Percentiles rank a stretch among this genome's conserved stretches.
phyloP scores from a whole-genome alignment of 1,140 invertebrate genomes.

The Drosophila littoralis region DNA sequence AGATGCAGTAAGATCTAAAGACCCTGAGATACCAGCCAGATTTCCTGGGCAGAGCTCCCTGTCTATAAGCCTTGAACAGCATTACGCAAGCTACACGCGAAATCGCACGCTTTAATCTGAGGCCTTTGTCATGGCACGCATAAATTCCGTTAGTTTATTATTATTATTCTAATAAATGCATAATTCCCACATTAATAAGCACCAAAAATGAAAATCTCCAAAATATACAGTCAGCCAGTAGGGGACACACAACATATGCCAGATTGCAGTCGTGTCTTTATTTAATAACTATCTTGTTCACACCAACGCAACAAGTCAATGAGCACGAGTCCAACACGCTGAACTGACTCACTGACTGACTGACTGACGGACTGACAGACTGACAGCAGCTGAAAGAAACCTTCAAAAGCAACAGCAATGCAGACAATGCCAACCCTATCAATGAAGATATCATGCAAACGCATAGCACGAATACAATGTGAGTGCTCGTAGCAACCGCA shows the following conservation, averaged over 20 bases:
- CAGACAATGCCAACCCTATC: conserved; percentile 76
- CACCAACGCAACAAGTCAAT: conserved; percentile 59
- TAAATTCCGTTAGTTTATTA: conserved; percentile 71
- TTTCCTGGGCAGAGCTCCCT: not conserved
- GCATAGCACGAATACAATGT: conserved; percentile 56
- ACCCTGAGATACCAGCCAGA: conserved; percentile 8
- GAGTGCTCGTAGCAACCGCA: conserved; percentile 8
- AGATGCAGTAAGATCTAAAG: not conserved
- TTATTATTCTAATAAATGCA: conserved; percentile 78
- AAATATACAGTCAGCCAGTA: conserved; percentile 20
- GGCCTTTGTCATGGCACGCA: conserved; percentile 65
- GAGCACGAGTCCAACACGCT: conserved; percentile 51
- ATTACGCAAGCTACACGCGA: conserved; percentile 52
- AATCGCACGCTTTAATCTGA: conserved; percentile 60
- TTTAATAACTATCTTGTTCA: conserved; percentile 62
- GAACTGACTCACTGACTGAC: conserved; percentile 28
- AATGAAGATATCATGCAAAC: conserved; percentile 70
- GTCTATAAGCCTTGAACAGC: conserved; percentile 24
- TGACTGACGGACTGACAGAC: conserved; percentile 36
- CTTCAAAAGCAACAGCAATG: conserved; percentile 69
- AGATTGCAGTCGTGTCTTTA: conserved; percentile 43
- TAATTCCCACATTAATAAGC: conserved; percentile 76
- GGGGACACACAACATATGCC: conserved; percentile 28
- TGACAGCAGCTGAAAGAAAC: conserved; percentile 71
- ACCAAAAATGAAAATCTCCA: conserved; percentile 37